Percentiles rank a stretch among this genome's conserved stretches.
These are phyloP conservation scores for Reticulitermes lucifugus DNA, from an alignment of 2,888 invertebrate genomes.

Conservation along the genomic window DNA sequence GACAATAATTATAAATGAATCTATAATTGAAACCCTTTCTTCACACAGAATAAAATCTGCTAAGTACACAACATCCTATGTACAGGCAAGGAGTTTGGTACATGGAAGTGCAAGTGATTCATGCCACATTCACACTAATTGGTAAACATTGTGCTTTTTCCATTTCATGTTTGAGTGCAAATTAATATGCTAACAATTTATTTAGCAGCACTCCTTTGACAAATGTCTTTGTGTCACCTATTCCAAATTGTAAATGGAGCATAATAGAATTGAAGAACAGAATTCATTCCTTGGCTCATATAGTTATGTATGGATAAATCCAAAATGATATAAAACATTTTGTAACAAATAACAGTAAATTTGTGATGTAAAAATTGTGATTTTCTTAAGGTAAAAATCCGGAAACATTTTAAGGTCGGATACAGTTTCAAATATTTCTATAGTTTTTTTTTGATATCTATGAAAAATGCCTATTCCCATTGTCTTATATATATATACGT, in stretches of 20 bases:
- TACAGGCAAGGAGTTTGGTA: slow-evolving; percentile 50
- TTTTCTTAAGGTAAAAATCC: too few relatives aligned
- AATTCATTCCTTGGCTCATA: not conserved
- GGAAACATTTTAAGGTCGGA: too few relatives aligned
- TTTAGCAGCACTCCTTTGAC: not conserved
- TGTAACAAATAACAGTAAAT: not conserved
- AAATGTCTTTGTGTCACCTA: slow-evolving; percentile 10
- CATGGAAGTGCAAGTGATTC: slow-evolving; percentile 41
- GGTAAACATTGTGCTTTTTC: not conserved
- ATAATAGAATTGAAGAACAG: not conserved
- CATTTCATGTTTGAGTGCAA: slow-evolving; percentile 37
- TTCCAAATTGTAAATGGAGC: not conserved
- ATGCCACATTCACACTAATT: not conserved
- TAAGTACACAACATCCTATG: slow-evolving; percentile 54
- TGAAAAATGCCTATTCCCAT: too few relatives aligned
- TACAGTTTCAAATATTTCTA: too few relatives aligned
- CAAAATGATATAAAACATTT: not conserved
- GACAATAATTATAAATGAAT: slow-evolving; percentile 34
- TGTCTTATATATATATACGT: too few relatives aligned
- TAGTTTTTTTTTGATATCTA: too few relatives aligned
- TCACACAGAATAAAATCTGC: slow-evolving; percentile 55
- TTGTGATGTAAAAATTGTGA: too few relatives aligned
- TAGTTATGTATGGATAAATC: slow-evolving; percentile 16
- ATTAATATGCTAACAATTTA: slow-evolving; percentile 34
- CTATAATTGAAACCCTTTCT: slow-evolving; percentile 37